Evolutionary conservation across 2,888 invertebrate genomes (phyloP).

Genomic region (Nemotelus pantherinus): DNA sequence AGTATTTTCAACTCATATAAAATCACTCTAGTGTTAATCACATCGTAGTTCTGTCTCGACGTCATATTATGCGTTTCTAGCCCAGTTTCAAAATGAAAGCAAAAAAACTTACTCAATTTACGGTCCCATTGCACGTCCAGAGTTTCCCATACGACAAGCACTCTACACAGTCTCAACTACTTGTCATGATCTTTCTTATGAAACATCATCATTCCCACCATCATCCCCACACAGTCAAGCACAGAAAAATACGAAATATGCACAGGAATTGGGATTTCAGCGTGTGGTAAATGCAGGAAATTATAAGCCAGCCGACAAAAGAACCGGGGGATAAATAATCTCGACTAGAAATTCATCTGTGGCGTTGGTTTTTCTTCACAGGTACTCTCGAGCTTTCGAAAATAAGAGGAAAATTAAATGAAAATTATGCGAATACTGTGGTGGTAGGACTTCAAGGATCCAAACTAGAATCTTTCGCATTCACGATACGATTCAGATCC

Average conservation of each 20-base stretch:
- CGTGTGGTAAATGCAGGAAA: slow-evolving; percentile 36
- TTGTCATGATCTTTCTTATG: not conserved
- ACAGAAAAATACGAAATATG: not conserved
- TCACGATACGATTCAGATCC: not conserved
- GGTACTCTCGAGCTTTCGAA: slow-evolving; percentile 30
- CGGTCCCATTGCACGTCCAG: slow-evolving; percentile 5
- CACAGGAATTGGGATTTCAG: slow-evolving; percentile 15
- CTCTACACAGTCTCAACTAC: not conserved
- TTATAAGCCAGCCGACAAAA: slow-evolving; percentile 18
- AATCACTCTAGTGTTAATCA: too few species aligned
- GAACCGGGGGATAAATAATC: not conserved
- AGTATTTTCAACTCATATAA: too few species aligned
- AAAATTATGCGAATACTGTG: slow-evolving; percentile 35
- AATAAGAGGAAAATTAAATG: slow-evolving; percentile 43
- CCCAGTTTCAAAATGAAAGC: not conserved
- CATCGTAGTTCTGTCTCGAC: not conserved
- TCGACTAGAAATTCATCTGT: slow-evolving; percentile 20
- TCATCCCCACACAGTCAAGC: not conserved
- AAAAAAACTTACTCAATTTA: not conserved
- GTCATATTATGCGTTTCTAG: slow-evolving; percentile 1
- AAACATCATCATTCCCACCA: not conserved
- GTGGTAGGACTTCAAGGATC: slow-evolving; percentile 17
- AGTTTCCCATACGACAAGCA: not conserved
- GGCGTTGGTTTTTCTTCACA: slow-evolving; percentile 23
- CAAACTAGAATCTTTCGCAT: not conserved